These are phyloP conservation scores for Ctenochaetus hawaiiensis DNA, from an alignment of 2,797 vertebrate species.

Conservation along the genomic window DNA sequence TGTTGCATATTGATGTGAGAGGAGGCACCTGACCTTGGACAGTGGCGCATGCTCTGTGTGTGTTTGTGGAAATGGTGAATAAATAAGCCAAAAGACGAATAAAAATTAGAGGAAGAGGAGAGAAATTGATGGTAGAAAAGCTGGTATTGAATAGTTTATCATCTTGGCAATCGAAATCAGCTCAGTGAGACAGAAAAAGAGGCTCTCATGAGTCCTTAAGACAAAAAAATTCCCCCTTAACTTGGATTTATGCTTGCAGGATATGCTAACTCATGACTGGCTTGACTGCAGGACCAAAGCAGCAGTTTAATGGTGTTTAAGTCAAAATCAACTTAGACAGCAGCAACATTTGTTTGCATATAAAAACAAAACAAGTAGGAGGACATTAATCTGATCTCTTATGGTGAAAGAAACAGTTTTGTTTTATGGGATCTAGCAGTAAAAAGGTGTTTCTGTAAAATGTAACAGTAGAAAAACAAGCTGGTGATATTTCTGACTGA, in stretches of 20 bases:
- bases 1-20: slow-evolving; percentile 53
- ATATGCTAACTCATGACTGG: slow-evolving; percentile 37
- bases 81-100: not conserved
- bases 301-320: slow-evolving; percentile 14
- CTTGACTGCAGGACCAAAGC: slow-evolving; percentile 3
- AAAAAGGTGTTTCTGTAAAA: not conserved
- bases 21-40: slow-evolving; percentile 79
- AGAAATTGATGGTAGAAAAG: not conserved
- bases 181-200: not conserved
- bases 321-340: not conserved
- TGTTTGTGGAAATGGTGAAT: slow-evolving; percentile 2
- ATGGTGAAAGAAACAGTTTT: not conserved
- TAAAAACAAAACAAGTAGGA: not conserved
- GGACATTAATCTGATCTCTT: not conserved
- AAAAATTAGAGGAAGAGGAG: not conserved
- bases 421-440: not conserved
- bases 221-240: not conserved
- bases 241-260: slow-evolving; percentile 38
- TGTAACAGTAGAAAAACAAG: not conserved
- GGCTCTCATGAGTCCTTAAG: slow-evolving; percentile 9
- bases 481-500: not conserved
- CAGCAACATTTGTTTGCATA: not conserved
- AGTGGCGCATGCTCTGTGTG: slow-evolving; percentile 46
- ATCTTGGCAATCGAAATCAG: not conserved
- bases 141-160: not conserved